Base-by-base conservation (phyloP, 1,140 invertebrate genomes). In the Cydia pomonella region DNA sequence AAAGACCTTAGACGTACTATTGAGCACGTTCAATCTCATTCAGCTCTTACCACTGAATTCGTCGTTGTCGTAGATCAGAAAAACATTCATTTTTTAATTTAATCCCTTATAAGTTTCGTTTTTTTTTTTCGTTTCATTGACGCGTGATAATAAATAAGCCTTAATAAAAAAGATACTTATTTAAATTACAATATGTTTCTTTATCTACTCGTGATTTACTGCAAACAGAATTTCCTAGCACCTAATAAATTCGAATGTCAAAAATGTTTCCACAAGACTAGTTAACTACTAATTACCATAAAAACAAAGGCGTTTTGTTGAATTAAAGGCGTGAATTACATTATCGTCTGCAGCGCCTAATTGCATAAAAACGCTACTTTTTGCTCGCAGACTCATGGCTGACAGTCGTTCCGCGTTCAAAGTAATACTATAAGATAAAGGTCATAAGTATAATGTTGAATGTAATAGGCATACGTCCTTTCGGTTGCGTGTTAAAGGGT, bases 261-360 rank as follows among this genome's bases (percentile, higher is more conserved):
- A 38, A 69, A 69, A 38, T 13, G 33, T 69, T 69, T 69, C 64
- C 64, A 38, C 64, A 69, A 29, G 64, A 69, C n/a, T 33, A 41
- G 29, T 41, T 69, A n/a, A n/a, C 29, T 33, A 33, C 29, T 33
- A 29, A 69, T 69, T 69, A 69, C 33, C 64, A 69, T 69, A 33
- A 69, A 69, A 69, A 69, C 64, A 69, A 69, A 69, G 64, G 29
- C 27, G 29, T 69, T 69, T 69, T 69, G 64, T 69, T 69, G 27
- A 41, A 69, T 69, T 16, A 66, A 29, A 29, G 23, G 63, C 63
- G 63, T 29, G 29, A 69, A 69, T 69, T 69, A 69, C 64, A 38
- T 69, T 69, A 69, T 41, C 64, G 33, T 69, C 41, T 69, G 27
- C 64, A 41, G 29, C n/a, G 5, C 18, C 29, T 33, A 69, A 69